Conservation (phyloP, 1,140 invertebrate genomes). For the Akabosia matsudoensis region DNA sequence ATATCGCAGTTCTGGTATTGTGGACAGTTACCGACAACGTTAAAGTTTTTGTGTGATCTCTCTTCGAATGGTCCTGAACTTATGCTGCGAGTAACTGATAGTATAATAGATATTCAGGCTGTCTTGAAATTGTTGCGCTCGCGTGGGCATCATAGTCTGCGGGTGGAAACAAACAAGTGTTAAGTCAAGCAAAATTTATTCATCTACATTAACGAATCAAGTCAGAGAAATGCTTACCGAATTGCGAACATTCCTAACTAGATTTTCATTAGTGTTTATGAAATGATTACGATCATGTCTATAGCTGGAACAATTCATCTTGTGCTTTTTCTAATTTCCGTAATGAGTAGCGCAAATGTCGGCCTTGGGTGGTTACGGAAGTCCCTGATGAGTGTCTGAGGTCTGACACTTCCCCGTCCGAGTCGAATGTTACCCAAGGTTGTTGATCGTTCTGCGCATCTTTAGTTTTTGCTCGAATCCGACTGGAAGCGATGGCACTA, state of each 20-base stretch:
- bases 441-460: constrained; percentile 27
- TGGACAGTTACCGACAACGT: not conserved
- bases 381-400: constrained; percentile 58
- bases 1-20: not conserved
- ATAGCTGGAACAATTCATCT: constrained; percentile 86
- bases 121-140: no score
- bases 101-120: no score
- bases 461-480: constrained; percentile 76
- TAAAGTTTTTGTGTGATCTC: no score
- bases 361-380: constrained; percentile 67
- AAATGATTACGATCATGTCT: no score
- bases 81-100: no score
- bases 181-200: no score
- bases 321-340: constrained; percentile 75
- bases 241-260: no score
- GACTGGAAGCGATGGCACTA: constrained; percentile 76
- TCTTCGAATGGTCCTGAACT: not conserved
- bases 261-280: no score
- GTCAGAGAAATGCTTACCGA: no score
- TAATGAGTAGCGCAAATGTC: constrained; percentile 70
- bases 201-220: no score
- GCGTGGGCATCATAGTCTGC: no score
- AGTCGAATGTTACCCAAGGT: constrained; percentile 42
- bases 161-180: no score
- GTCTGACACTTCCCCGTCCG: constrained; percentile 45